Evolutionary conservation across 64 coral and sea anemone species (phyloP), one percentile per base, ranked within the genome.

Genomic region (Porites lutea): DNA sequence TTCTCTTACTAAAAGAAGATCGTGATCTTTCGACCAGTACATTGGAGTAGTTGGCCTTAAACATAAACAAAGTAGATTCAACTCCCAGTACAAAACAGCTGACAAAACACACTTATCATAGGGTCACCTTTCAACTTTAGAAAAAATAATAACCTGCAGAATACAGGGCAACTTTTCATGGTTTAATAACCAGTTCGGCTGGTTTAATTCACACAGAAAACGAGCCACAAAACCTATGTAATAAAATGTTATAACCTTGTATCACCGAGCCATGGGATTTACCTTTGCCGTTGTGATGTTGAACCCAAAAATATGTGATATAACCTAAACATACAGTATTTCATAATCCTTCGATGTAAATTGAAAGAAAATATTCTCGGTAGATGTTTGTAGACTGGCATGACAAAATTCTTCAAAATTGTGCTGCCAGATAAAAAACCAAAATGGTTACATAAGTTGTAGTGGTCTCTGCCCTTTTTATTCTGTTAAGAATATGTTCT

Each of bases 181-280:
- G 67, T 71, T 71, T 71, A 71, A 71, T 71, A 71, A 71, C 67
- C 67, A 71, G n/a, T 71, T 71, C 67, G 67, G 67, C n/a, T 71
- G 67, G 67, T 71, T 71, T 71, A 71, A 71, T 71, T 71, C 67
- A 71, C 67, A 37, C 27, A 37, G 27, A 37, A 37, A 37, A 37
- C 27, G 67, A 71, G 67, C 67, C 11, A 71, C 67, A 27, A 71
- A 71, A 71, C 67, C 19, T 71, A 21, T 71, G 43, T 6, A 71
- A 71, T 71, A 71, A 71, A 71, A 71, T 37, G 8, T 5, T 71
- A 71, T 71, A 71, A 71, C 67, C 67, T 71, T 71, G n/a, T n/a
- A n/a, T 67, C 2, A 67, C 2, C 65, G 21, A 67, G 65, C 65
- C 13, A 67, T n/a, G 15, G 7, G 65, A 67, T 67, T 67, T n/a